Base-by-base conservation (phyloP, 2,888 invertebrate genomes). In the Nysson spinosus region DNA sequence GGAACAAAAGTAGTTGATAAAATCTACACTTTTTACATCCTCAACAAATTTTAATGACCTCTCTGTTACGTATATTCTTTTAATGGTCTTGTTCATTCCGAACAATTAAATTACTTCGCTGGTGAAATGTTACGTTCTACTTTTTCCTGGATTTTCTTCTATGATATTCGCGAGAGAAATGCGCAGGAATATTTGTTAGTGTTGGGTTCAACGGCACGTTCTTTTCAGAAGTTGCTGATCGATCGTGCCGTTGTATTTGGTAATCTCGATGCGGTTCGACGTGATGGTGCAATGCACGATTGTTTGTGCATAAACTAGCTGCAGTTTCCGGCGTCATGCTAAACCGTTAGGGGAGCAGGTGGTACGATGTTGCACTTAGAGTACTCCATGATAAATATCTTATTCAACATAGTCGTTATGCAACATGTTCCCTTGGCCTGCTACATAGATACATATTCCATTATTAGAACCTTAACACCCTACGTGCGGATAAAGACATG, bases 381-480 rank as follows among this genome's bases (percentile, higher is more conserved):
- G 37, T 47, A 47, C 12, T 39, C 55, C 9, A 9, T 30, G 39
- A 30, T 37, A 55, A 47, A 47, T 55, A 39, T 9, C 22, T 55
- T 47, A 39, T 55, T 30, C 37, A 47, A 20, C 37, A 24, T 28
- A 11, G 11, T 47, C 17, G 39, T 37, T 14, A 11, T 28, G 37
- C 16, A 28, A 44, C 7, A 35, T n/a, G n/a, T n/a, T n/a, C n/a
- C n/a, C n/a, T n/a, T n/a, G n/a, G n/a, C n/a, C n/a, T n/a, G n/a
- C n/a, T n/a, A n/a, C n/a, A n/a, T n/a, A n/a, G n/a, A n/a, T n/a
- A n/a, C n/a, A n/a, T n/a, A n/a, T n/a, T n/a, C n/a, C n/a, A n/a
- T n/a, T n/a, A n/a, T n/a, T n/a, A n/a, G n/a, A n/a, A n/a, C n/a
- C n/a, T n/a, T n/a, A n/a, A n/a, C n/a, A n/a, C n/a, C n/a, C n/a